Percentiles rank a stretch among this genome's conserved stretches.
Evolutionary conservation across 2,797 vertebrate genomes (phyloP).

Genomic region (Chaenodraco wilsoni): DNA sequence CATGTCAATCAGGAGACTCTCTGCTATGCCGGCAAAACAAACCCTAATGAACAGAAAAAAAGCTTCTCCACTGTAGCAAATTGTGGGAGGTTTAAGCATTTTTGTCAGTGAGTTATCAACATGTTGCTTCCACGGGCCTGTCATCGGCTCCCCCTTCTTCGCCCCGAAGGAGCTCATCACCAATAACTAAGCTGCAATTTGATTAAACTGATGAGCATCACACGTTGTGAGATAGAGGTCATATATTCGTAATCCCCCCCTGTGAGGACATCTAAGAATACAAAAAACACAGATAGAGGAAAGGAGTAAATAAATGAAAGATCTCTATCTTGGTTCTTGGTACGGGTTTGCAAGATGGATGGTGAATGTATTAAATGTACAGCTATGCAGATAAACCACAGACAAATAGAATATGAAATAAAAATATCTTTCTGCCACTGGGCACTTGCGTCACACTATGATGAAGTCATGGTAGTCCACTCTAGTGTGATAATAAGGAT

Average conservation of each 20-base stretch:
- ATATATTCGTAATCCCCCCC: conserved; percentile 33
- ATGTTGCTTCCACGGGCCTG: conserved; percentile 19
- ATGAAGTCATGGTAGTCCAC: conserved; percentile 63
- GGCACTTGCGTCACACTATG: conserved; percentile 26
- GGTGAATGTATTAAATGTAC: conserved; percentile 11
- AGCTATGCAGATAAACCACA: neutral
- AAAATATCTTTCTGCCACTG: neutral
- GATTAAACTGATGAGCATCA: conserved; percentile 48
- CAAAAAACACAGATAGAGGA: conserved; percentile 31
- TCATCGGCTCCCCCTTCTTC: conserved; percentile 24
- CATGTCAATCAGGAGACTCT: conserved; percentile 23
- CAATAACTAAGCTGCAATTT: conserved; percentile 42
- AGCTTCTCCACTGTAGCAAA: conserved; percentile 31
- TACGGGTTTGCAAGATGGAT: conserved; percentile 7
- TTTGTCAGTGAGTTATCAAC: conserved; percentile 37
- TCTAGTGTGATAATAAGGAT: conserved; percentile 61
- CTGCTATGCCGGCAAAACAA: conserved; percentile 32
- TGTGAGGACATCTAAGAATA: conserved; percentile 25
- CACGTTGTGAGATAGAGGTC: conserved; percentile 37
- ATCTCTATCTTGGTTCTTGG: conserved; percentile 15
- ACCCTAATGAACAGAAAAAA: conserved; percentile 8
- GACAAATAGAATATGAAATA: neutral
- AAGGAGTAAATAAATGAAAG: conserved; percentile 32
- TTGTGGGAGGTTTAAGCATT: conserved; percentile 14
- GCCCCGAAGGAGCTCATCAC: conserved; percentile 22